Base-by-base conservation (phyloP, 2,797 vertebrate species). In the Hipposideros larvatus region DNA sequence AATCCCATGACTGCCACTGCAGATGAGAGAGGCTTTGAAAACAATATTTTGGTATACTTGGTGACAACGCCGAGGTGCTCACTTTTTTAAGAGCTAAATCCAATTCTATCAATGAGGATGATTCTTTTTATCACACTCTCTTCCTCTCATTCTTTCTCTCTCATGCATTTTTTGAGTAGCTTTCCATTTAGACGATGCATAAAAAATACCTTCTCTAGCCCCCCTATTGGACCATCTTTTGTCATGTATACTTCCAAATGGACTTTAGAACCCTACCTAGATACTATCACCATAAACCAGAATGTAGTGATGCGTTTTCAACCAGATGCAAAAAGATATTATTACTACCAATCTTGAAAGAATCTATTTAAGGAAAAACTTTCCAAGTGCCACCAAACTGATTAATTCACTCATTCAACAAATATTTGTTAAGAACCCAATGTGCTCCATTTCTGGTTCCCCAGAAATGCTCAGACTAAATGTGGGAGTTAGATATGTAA, bases 291-390 rank as follows among this genome's bases (percentile, higher is more conserved):
- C 37, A 63, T 37, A 15, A 65, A 53, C 15, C 7, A 84, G 59
- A 84, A 34, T 71, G 73, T 68, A 37, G 41, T 34, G 79, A 75
- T n/a, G 2, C 31, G 18, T n/a, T 73, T 68, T 51, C 71, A 68
- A 66, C 14, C n/a, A 43, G 37, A 90, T 80, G 84, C 13, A 28
- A 94, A 86, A 93, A 66, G 37, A 61, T 41, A 68, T 34, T 14
- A 41, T 85, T 86, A 74, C 15, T 71, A 48, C 34, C 91, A 46
- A 66, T 71, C 73, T 48, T 70, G 10, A 46, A 82, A 71, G 19
- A 94, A 87, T 6, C 46, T 51, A 79, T 43, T 94, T 59, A 19
- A 70, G 28, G 5, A 95, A 88, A 87, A 75, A 3, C 28, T 68
- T 90, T 63, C 61, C 55, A 87, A 71, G 15, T 46, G 41, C 28